A percentile compares a stretch with the other conserved stretches of the same genome.
Evolutionary conservation across 2,797 vertebrate genomes (phyloP).

Genomic region (Sebastes jordani): DNA sequence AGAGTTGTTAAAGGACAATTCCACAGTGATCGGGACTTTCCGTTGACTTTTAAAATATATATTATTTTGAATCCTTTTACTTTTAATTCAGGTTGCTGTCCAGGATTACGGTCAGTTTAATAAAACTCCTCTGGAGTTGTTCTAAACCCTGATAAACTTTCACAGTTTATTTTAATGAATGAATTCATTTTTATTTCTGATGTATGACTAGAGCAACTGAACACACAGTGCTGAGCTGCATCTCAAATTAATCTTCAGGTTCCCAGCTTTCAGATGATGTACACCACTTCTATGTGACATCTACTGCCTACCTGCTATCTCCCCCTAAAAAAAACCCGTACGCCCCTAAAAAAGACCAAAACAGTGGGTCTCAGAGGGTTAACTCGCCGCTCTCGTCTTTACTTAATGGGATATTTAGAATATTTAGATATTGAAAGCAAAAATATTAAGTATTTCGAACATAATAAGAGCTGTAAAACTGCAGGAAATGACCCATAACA

Average conservation of each 20-base stretch:
- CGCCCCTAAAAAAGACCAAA: no score
- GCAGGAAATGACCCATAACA: neutral
- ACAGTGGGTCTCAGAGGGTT: no score
- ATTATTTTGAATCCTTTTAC: neutral
- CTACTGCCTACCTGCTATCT: no score
- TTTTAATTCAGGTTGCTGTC: neutral
- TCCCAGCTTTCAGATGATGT: no score
- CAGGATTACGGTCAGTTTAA: neutral
- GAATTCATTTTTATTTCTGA: no score
- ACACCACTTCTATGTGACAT: no score
- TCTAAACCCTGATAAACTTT: no score
- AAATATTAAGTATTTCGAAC: neutral
- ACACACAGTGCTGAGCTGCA: no score
- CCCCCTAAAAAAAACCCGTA: fast-evolving
- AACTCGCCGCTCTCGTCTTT: neutral
- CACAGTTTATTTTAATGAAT: no score
- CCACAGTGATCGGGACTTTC: neutral
- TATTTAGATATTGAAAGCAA: neutral
- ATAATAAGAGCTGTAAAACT: neutral
- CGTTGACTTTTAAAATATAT: neutral
- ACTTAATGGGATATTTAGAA: neutral
- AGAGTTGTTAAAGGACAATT: slow-evolving; percentile 4
- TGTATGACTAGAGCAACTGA: no score
- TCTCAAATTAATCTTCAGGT: no score
- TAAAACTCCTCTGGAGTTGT: no score